These are phyloP conservation scores for Alauda arvensis DNA, from an alignment of 2,797 vertebrate genomes.

Conservation along the genomic window DNA sequence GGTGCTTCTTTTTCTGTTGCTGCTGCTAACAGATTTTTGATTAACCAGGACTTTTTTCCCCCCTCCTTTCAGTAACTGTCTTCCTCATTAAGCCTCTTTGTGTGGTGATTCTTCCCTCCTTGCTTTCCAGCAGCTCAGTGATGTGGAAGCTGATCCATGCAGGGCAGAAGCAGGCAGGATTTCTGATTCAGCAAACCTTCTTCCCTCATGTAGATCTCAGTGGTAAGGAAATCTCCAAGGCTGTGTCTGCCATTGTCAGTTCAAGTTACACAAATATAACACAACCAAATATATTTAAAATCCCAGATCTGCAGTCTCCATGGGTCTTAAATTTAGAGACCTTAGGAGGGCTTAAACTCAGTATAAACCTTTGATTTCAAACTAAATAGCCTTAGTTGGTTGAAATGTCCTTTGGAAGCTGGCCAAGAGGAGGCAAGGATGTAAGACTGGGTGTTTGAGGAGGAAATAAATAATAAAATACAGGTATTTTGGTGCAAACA, in stretches of 20 bases:
- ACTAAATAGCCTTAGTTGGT: neutral
- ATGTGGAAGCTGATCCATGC: constrained; percentile 2
- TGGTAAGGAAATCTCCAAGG: neutral
- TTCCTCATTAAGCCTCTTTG: neutral
- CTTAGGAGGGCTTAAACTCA: neutral
- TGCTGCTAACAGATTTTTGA: neutral
- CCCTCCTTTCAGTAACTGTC: neutral
- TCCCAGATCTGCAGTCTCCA: neutral
- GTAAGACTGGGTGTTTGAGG: neutral
- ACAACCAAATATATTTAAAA: neutral
- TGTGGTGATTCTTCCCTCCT: neutral
- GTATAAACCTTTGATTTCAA: neutral
- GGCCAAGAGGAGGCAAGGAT: neutral
- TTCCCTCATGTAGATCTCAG: neutral
- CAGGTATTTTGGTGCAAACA: neutral
- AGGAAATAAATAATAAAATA: neutral
- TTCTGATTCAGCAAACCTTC: neutral
- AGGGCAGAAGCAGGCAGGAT: neutral
- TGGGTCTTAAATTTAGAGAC: neutral
- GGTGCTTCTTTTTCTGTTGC: neutral
- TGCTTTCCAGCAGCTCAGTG: constrained; percentile 23
- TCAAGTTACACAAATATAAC: neutral
- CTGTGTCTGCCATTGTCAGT: neutral
- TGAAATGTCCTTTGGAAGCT: neutral
- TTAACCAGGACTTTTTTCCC: neutral